phyloP scores from a whole-genome alignment of 2,888 invertebrate genomes.

The Carpatolechia fugitivella region DNA sequence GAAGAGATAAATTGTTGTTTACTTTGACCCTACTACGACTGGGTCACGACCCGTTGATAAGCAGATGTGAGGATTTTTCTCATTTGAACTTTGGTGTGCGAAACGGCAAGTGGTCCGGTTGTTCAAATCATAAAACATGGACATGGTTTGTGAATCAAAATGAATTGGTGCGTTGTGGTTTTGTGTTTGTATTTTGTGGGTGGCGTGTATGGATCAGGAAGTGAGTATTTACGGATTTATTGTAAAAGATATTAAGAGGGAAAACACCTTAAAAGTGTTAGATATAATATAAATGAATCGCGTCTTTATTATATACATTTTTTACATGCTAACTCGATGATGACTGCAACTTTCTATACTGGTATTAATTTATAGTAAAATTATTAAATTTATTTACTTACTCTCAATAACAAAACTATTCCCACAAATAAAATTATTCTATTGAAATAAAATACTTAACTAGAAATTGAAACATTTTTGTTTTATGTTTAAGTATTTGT shows the following conservation, averaged over 20 bases:
- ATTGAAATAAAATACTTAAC: no score
- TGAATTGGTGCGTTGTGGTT: constrained; percentile 63
- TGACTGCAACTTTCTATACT: no score
- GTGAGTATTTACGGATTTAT: constrained; percentile 43
- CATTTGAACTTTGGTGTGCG: constrained; percentile 55
- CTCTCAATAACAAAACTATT: no score
- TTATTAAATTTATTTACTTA: no score
- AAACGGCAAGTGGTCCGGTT: constrained; percentile 32
- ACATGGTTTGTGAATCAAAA: constrained; percentile 47
- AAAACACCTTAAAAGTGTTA: not conserved
- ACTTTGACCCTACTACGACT: constrained; percentile 55
- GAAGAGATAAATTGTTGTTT: constrained; percentile 58
- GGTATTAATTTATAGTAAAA: no score
- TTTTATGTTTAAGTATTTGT: no score
- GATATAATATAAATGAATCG: no score
- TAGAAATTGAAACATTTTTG: no score
- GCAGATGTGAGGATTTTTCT: constrained; percentile 40
- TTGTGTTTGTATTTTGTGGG: constrained; percentile 59
- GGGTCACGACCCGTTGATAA: constrained; percentile 51
- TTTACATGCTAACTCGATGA: no score
- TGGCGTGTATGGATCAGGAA: constrained; percentile 54
- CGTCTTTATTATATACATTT: no score
- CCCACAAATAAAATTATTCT: no score
- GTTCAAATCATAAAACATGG: constrained; percentile 39
- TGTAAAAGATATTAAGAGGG: not conserved